These are phyloP conservation scores for Cacoxenus indagator DNA, from an alignment of 2,888 invertebrate genomes.

Conservation along the genomic window DNA sequence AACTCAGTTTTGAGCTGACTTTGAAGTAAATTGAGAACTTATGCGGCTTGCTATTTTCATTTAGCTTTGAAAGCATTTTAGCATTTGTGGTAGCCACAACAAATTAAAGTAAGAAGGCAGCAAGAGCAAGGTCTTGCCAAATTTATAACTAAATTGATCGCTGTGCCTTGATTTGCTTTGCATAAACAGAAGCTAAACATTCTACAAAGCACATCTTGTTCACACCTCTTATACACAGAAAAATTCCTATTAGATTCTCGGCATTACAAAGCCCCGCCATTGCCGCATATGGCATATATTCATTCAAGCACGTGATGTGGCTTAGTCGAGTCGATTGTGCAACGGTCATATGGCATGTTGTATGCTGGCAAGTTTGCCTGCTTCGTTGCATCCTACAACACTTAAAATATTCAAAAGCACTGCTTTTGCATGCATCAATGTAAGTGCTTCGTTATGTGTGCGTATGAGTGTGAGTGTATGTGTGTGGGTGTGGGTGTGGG, in stretches of 20 bases:
- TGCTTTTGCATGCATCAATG: constrained; percentile 31
- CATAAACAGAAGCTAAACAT: too few species aligned
- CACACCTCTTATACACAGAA: too few species aligned
- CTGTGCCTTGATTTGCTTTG: too few species aligned
- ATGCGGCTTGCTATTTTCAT: too few species aligned
- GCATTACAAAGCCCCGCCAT: not conserved
- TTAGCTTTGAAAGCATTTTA: too few species aligned
- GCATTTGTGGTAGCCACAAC: too few species aligned
- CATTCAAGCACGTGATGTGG: not conserved
- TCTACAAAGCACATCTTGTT: not conserved
- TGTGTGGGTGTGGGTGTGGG: not conserved
- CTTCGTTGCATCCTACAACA: constrained; percentile 13
- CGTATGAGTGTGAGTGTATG: not conserved
- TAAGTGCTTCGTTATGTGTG: not conserved
- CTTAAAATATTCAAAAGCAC: constrained; percentile 46
- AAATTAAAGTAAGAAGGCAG: too few species aligned
- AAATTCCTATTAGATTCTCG: not conserved
- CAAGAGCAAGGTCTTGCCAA: too few species aligned
- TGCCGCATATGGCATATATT: not conserved
- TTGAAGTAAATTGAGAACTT: too few species aligned
- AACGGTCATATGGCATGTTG: constrained; percentile 48
- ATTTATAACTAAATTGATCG: too few species aligned
- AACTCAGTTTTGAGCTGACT: too few species aligned
- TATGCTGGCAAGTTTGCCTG: constrained; percentile 3
- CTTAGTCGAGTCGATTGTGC: constrained; percentile 5